Evolutionary conservation across 2,113 vertebrate species (phyloP), one percentile per base, ranked within the genome.

Genomic region (Jaculus jaculus): DNA sequence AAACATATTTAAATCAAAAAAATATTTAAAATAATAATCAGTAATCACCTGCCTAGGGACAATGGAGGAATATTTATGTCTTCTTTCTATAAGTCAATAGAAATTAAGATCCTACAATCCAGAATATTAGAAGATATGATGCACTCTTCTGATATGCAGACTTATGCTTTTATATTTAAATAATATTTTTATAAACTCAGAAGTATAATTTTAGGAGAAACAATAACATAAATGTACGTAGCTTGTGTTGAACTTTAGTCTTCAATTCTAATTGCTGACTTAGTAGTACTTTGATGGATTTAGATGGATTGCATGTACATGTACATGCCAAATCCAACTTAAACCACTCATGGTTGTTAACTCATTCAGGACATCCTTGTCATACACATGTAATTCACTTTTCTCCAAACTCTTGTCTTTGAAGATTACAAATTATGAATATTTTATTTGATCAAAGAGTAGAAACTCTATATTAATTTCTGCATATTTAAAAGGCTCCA

Each of bases 141-240:
- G 3, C 20, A 78, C 20, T 82, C 0, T 1, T 51, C 28, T 13
- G 13, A 30, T 85, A 79, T 71, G 9, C 3, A 72, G 91, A 51
- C 32, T 12, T n/a, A 47, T 69, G 0, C 26, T 78, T 88, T 81
- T n/a, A 90, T 79, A 77, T 34, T 66, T 82, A 78, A 30, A 10
- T 65, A 20, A 88, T 65, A 37, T 61, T 30, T 60, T 51, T 28
- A 66, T 47, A 60, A 78, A 21, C 54, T 81, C 66, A 61, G 32
- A 80, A 83, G 39, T 75, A 66, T 30, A 47, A 91, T 47, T 93
- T 95, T 81, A 90, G 10, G n/a, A 78, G 15, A 84, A 73, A 37
- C 2, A 66, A 68, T 83, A 82, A 61, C 12, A 60, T 12, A 77
- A 86, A 20, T 63, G 17, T 61, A 13, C 83, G 26, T 8, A 24